These are phyloP conservation scores for Copsychus sechellarum DNA, from an alignment of 2,113 vertebrate genomes.

Conservation along the genomic window DNA sequence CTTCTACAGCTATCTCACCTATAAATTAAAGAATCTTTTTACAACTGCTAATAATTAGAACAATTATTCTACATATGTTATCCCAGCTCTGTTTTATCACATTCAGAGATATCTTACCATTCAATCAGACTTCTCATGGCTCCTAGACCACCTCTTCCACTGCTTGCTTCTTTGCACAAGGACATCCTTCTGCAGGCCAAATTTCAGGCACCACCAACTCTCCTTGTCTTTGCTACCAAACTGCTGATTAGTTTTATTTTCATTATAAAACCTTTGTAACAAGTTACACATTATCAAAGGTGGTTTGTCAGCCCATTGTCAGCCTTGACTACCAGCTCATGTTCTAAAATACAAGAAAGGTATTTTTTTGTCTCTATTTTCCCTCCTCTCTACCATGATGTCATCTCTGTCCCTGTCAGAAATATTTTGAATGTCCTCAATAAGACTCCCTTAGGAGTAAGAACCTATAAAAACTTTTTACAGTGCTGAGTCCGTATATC, in stretches of 20 bases:
- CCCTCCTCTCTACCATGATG: neutral
- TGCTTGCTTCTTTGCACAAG: neutral
- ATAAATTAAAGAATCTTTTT: neutral
- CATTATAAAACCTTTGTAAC: neutral
- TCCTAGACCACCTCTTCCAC: neutral
- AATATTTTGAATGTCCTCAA: neutral
- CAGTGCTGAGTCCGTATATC: neutral
- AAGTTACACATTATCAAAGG: neutral
- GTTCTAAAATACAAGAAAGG: neutral
- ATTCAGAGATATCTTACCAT: neutral
- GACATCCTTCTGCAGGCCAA: neutral
- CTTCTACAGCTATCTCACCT: neutral
- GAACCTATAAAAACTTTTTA: neutral
- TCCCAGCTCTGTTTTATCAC: neutral
- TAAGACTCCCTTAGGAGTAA: neutral
- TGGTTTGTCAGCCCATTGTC: neutral
- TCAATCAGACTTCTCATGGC: neutral
- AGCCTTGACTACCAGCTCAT: neutral
- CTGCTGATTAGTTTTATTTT: neutral
- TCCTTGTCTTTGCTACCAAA: neutral
- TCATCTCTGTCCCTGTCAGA: neutral
- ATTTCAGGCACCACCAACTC: neutral
- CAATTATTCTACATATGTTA: neutral
- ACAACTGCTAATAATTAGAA: neutral
- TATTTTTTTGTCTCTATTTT: neutral